phyloP scores from a whole-genome alignment of 2,888 invertebrate species.

The Neocrepidodera transversa region DNA sequence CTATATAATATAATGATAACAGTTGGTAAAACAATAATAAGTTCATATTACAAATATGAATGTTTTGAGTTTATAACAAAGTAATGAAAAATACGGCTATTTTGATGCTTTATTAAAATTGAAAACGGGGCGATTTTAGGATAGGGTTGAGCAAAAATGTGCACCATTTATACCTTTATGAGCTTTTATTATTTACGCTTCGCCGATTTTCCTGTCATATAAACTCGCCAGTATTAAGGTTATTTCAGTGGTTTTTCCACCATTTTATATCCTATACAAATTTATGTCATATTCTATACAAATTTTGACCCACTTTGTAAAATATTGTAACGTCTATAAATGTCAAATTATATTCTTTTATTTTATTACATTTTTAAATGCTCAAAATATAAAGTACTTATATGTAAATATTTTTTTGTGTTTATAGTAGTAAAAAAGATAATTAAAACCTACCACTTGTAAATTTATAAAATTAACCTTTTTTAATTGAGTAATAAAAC shows the following conservation, averaged over 20 bases:
- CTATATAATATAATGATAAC: too few relatives aligned
- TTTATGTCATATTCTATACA: constrained; percentile 6
- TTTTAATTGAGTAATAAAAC: too few relatives aligned
- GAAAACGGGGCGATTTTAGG: background rate
- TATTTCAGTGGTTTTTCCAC: constrained; percentile 2
- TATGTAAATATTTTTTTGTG: too few relatives aligned
- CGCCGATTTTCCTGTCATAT: constrained; percentile 10
- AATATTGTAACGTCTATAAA: constrained; percentile 2
- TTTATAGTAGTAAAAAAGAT: too few relatives aligned
- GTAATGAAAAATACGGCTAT: constrained; percentile 8
- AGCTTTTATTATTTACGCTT: constrained; percentile 17
- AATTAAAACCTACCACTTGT: too few relatives aligned
- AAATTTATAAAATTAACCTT: too few relatives aligned
- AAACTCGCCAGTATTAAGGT: constrained; percentile 12
- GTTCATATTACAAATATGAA: too few relatives aligned
- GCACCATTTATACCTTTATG: constrained; percentile 7
- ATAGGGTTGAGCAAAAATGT: too few relatives aligned
- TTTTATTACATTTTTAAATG: too few relatives aligned
- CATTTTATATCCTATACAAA: constrained; percentile 9
- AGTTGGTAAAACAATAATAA: too few relatives aligned
- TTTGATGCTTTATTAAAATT: constrained; percentile 6
- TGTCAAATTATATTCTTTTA: too few relatives aligned
- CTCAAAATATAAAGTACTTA: too few relatives aligned
- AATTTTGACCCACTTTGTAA: constrained; percentile 10
- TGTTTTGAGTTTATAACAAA: background rate